Base-by-base conservation (phyloP, 2,797 vertebrate genomes). In the Microctenopoma stevenorrisi region DNA sequence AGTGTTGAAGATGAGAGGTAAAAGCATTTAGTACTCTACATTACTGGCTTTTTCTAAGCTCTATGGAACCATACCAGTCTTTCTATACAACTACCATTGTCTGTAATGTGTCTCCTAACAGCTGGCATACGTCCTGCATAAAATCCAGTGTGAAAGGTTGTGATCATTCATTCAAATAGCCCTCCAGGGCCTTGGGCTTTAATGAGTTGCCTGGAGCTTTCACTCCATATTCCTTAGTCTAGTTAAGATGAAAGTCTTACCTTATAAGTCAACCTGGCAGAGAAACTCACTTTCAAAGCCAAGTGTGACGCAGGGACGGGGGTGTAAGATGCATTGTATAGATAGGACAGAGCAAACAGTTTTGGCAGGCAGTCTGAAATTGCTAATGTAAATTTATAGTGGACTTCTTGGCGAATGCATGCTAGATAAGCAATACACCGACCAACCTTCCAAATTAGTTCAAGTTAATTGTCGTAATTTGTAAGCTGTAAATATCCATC, bases 201-300 rank as follows among this genome's bases (percentile, higher is more conserved):
- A 86, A 86, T 83, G 64, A 84, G 72, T 65, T 64, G 66, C 71
- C 69, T 73, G 79, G 71, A 87, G 76, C 71, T 64, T 77, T 74
- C 42, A 62, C 78, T 82, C 70, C 43, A 77, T 72, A 61, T 68
- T 77, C 56, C 53, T 57, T 38, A 49, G 50, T 74, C 55, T 65
- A 47, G 76, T 79, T 71, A 70, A 80, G 66, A 82, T 50, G 50
- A 53, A 76, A 75, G 69, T 65, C 65, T 80, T 62, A 55, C 77
- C 73, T 69, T 47, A 58, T 13, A 48, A 71, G 61, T 76, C 68
- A 74, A 53, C 70, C 71, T 61, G 57, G 65, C 76, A 76, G 26
- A 51, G 15, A 56, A 64, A 12, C 33, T 58, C 26, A 30, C 61
- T 54, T 30, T 18, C 57, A 62, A 79, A 57, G 58, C 35, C 18